Conservation (phyloP, 37 sponge, comb jelly and placozoan species). For the Halichondria panicea region DNA sequence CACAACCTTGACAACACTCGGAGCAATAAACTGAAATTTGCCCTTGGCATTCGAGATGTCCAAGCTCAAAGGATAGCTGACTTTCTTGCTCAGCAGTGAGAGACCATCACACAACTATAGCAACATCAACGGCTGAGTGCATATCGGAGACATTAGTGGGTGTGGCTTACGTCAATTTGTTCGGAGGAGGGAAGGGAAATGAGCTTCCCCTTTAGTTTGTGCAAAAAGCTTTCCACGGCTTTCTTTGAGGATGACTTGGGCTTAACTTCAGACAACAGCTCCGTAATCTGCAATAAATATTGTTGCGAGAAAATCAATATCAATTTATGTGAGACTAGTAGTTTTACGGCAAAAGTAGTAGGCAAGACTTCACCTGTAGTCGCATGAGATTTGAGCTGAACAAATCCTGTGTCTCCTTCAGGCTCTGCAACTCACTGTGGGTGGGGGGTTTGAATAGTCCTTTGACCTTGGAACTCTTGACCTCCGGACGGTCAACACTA, state of each 20-base stretch:
- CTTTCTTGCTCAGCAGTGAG: slow-evolving; percentile 16
- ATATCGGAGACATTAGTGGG: neutral
- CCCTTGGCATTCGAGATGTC: slow-evolving; percentile 34
- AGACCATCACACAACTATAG: slow-evolving; percentile 48
- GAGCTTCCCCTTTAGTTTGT: slow-evolving; percentile 34
- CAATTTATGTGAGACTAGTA: neutral
- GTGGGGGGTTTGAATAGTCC: slow-evolving; percentile 83
- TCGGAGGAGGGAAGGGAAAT: slow-evolving; percentile 46
- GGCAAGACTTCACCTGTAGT: slow-evolving; percentile 83
- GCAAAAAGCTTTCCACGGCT: slow-evolving; percentile 61
- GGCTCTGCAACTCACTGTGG: slow-evolving; percentile 71
- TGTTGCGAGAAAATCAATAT: neutral
- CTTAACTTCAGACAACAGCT: slow-evolving; percentile 74
- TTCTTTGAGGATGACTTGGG: slow-evolving; percentile 1
- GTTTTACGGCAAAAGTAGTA: too few species aligned
- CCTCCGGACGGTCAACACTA: neutral
- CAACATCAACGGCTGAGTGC: neutral
- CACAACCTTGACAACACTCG: slow-evolving; percentile 66
- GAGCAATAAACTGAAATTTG: slow-evolving; percentile 68
- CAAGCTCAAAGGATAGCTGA: slow-evolving; percentile 60
- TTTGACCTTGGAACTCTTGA: slow-evolving; percentile 2
- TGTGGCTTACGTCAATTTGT: slow-evolving; percentile 48
- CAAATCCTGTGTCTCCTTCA: slow-evolving; percentile 82
- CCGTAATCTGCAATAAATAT: slow-evolving; percentile 62
- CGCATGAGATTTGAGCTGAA: slow-evolving; percentile 79